These are phyloP conservation scores for Halocynthia roretzi DNA, from an alignment of 23 tunicate species.

Conservation along the genomic window DNA sequence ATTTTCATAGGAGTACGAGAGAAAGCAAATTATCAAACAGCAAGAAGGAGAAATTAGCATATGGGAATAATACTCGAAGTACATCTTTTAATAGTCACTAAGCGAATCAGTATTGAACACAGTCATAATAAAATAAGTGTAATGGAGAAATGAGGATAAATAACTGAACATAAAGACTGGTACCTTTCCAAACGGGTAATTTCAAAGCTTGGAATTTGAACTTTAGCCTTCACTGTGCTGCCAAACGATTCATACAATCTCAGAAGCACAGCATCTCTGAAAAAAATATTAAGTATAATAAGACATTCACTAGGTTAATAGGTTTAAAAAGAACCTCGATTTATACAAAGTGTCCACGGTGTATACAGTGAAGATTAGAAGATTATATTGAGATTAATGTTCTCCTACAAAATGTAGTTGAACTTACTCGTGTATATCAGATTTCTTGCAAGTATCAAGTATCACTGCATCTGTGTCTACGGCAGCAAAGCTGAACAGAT, in stretches of 20 bases:
- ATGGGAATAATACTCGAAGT: too few species aligned
- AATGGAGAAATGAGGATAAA: too few species aligned
- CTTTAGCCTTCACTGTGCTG: conserved; percentile 4
- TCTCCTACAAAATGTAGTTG: background rate
- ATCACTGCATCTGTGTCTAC: conserved; percentile 24
- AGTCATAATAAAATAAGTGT: too few species aligned
- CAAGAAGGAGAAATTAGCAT: too few species aligned
- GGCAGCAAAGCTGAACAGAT: conserved; percentile 2
- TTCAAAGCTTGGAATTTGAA: conserved; percentile 5
- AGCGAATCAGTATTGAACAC: too few species aligned
- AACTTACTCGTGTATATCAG: conserved; percentile 27
- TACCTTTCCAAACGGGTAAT: too few species aligned
- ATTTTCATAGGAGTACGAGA: background rate
- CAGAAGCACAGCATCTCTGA: conserved; percentile 29
- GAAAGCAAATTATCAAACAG: background rate
- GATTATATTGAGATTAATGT: too few species aligned
- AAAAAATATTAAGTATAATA: background rate
- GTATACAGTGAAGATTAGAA: too few species aligned
- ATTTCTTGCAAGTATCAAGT: conserved; percentile 36
- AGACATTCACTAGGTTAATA: too few species aligned
- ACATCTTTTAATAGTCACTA: background rate
- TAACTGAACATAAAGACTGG: too few species aligned
- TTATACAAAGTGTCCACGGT: too few species aligned
- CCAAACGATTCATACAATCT: conserved; percentile 40
- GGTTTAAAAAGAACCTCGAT: too few species aligned